Evolutionary conservation across 2,113 vertebrate genomes (phyloP).

Genomic region (Oryzias celebensis): DNA sequence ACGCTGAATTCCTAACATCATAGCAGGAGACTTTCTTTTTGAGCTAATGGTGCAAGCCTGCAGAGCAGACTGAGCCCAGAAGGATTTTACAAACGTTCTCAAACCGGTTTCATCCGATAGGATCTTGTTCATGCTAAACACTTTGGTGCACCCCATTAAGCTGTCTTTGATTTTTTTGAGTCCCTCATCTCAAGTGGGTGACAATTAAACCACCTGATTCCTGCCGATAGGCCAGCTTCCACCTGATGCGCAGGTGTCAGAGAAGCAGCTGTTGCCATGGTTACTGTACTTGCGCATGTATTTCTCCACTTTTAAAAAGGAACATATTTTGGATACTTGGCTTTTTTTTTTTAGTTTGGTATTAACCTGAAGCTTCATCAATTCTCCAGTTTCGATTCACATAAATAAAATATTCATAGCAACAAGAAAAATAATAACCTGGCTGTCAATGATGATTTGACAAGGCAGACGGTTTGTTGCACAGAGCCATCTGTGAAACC

Average conservation of each 20-base stretch:
- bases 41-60: conserved; percentile 21
- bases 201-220: conserved; percentile 33
- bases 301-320: neutral
- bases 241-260: conserved; percentile 23
- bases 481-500: neutral
- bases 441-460: neutral
- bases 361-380: neutral
- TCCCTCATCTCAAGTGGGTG: conserved; percentile 29
- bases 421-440: no score
- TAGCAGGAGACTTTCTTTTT: neutral
- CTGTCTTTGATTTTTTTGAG: conserved; percentile 27
- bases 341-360: neutral
- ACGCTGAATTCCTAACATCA: conserved; percentile 5
- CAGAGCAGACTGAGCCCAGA: conserved; percentile 16
- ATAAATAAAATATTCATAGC: no score
- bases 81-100: conserved; percentile 14
- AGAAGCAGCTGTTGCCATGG: conserved; percentile 20
- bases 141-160: conserved; percentile 21
- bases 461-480: neutral
- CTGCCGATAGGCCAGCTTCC: conserved; percentile 17
- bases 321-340: neutral
- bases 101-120: conserved; percentile 17
- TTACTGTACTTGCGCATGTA: conserved; percentile 1
- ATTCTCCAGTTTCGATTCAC: neutral
- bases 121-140: conserved; percentile 26